Evolutionary conservation across 2,797 vertebrate species (phyloP).

Genomic region (Heteromormyrus szaboi): DNA sequence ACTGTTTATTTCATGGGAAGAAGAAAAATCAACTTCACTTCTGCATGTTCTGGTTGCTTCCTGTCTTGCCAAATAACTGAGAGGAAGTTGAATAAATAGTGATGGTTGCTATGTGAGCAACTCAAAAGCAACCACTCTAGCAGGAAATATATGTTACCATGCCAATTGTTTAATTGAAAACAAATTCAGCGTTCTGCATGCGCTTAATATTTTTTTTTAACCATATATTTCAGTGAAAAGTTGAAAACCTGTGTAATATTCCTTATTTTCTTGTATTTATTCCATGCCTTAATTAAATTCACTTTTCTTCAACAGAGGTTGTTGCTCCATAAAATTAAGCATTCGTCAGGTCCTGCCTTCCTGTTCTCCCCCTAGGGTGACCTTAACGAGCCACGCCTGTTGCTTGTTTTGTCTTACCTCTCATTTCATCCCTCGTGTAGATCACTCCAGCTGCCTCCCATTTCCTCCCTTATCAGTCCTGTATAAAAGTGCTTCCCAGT

Average conservation of each 20-base stretch:
- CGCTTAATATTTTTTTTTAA: background rate
- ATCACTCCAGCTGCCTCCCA: too few species aligned
- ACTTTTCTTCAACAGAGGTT: conserved; percentile 47
- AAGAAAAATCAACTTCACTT: background rate
- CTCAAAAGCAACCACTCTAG: background rate
- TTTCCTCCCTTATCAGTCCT: too few species aligned
- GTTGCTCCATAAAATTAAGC: conserved; percentile 52
- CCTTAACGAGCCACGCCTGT: too few species aligned
- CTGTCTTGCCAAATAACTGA: background rate
- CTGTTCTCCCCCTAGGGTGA: too few species aligned
- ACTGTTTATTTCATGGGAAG: background rate
- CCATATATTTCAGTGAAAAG: background rate
- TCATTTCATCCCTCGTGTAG: too few species aligned
- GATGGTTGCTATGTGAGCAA: background rate
- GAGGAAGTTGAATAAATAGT: background rate
- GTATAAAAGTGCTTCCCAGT: too few species aligned
- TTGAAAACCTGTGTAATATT: background rate
- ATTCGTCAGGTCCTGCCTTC: too few species aligned
- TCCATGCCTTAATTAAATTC: background rate
- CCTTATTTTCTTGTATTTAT: background rate
- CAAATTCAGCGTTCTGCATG: background rate
- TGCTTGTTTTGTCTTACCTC: too few species aligned
- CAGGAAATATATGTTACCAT: background rate
- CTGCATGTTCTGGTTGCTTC: background rate
- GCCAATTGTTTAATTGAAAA: background rate